Conservation (phyloP, 2,888 invertebrate genomes). For the Brachycybe producta region DNA sequence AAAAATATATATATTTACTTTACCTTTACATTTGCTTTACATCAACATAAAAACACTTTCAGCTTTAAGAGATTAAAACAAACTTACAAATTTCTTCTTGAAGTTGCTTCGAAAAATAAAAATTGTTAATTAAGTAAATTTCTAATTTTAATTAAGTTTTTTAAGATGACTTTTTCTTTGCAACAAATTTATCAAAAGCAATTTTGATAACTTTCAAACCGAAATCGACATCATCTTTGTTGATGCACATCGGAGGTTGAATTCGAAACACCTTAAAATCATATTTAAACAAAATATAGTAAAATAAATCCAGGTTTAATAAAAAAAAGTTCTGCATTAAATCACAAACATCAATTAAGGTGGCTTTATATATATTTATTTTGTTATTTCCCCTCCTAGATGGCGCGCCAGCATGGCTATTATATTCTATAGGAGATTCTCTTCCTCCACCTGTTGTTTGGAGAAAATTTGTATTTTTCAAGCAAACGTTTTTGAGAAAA, state of each 20-base stretch:
- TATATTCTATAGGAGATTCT: background rate
- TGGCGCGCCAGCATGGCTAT: slow-evolving; percentile 1
- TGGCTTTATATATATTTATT: slow-evolving; percentile 9
- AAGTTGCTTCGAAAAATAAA: background rate
- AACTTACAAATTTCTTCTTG: too few relatives aligned
- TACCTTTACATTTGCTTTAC: too few relatives aligned
- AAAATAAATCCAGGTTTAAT: too few relatives aligned
- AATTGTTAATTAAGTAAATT: background rate
- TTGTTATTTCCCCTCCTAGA: background rate
- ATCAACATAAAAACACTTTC: too few relatives aligned
- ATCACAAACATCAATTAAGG: too few relatives aligned
- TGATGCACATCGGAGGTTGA: slow-evolving; percentile 91
- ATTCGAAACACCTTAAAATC: slow-evolving; percentile 65
- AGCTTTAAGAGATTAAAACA: too few relatives aligned
- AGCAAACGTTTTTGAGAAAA: too few relatives aligned
- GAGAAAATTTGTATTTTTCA: too few relatives aligned
- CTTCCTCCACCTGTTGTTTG: too few relatives aligned
- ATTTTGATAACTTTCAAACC: slow-evolving; percentile 1
- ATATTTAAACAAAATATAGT: background rate
- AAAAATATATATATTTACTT: too few relatives aligned
- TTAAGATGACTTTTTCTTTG: slow-evolving; percentile 4
- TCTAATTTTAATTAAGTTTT: background rate
- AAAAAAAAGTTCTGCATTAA: too few relatives aligned
- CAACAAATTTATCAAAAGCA: slow-evolving; percentile 6
- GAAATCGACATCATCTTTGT: slow-evolving; percentile 66